Conservation (phyloP, 2,113 vertebrate genomes). For the Catharus bicknelli region DNA sequence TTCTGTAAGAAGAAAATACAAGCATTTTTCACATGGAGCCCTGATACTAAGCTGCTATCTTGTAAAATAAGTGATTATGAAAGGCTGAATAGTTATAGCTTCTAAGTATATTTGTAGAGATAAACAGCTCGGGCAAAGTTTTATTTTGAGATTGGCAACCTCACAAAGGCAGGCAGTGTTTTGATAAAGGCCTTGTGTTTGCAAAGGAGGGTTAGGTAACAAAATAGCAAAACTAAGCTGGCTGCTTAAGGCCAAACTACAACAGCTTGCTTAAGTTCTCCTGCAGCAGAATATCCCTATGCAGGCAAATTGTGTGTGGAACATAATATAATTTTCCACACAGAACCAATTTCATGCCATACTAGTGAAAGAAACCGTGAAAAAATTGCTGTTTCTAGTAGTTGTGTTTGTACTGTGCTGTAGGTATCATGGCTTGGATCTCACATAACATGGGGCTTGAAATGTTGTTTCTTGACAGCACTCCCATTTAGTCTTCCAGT, state of each 20-base stretch:
- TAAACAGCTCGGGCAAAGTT: constrained; percentile 11
- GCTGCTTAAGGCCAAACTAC: not conserved
- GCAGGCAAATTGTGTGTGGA: not conserved
- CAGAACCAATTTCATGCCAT: not conserved
- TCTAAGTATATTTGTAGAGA: not conserved
- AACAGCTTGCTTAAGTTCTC: not conserved
- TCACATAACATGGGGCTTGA: not conserved
- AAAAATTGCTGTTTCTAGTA: not conserved
- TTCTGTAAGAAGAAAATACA: constrained; percentile 51
- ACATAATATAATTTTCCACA: not conserved
- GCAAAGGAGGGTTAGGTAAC: not conserved
- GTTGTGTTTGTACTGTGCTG: not conserved
- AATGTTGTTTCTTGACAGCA: not conserved
- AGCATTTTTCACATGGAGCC: not conserved
- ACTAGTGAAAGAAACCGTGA: not conserved
- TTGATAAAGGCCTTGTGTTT: constrained; percentile 20
- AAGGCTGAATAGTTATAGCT: constrained; percentile 1
- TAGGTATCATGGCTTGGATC: not conserved
- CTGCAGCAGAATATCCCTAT: not conserved
- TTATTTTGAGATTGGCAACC: constrained; percentile 8
- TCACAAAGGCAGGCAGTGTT: not conserved
- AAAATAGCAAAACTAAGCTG: not conserved
- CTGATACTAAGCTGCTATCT: not conserved
- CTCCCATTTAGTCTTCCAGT: not conserved
- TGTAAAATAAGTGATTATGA: constrained; percentile 24